phyloP scores from a whole-genome alignment of 2,888 invertebrate species.

The Empis livida region DNA sequence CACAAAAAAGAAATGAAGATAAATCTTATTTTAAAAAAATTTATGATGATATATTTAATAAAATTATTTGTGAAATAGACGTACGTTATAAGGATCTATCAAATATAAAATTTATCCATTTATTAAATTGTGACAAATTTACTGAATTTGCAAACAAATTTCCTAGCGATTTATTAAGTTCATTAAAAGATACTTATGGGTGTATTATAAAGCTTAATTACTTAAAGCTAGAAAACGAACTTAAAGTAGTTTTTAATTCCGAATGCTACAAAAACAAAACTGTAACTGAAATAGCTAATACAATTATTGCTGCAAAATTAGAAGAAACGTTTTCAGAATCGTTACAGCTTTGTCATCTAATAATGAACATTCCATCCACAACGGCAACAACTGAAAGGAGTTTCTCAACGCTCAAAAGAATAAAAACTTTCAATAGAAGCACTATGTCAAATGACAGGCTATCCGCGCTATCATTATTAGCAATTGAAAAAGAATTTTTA shows the following conservation, averaged over 20 bases:
- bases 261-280: conserved; percentile 1
- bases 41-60: conserved; percentile 3
- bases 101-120: no score
- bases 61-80: conserved; percentile 5
- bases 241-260: neutral
- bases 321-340: neutral
- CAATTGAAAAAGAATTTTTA: conserved; percentile 2
- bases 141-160: conserved; percentile 1
- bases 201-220: neutral
- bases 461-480: neutral
- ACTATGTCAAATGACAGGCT: neutral
- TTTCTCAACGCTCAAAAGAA: conserved; percentile 1
- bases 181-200: neutral
- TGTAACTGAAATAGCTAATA: neutral
- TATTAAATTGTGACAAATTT: conserved; percentile 1
- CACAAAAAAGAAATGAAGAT: conserved; percentile 3
- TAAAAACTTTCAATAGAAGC: neutral
- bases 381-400: conserved; percentile 2
- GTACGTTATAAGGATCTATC: neutral
- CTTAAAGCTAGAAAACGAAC: conserved; percentile 2
- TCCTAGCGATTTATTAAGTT: conserved; percentile 1
- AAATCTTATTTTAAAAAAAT: conserved; percentile 5
- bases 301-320: no score
- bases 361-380: conserved; percentile 2
- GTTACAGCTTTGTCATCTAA: neutral